phyloP scores from a whole-genome alignment of 2,113 vertebrate species.

The Tursiops truncatus region DNA sequence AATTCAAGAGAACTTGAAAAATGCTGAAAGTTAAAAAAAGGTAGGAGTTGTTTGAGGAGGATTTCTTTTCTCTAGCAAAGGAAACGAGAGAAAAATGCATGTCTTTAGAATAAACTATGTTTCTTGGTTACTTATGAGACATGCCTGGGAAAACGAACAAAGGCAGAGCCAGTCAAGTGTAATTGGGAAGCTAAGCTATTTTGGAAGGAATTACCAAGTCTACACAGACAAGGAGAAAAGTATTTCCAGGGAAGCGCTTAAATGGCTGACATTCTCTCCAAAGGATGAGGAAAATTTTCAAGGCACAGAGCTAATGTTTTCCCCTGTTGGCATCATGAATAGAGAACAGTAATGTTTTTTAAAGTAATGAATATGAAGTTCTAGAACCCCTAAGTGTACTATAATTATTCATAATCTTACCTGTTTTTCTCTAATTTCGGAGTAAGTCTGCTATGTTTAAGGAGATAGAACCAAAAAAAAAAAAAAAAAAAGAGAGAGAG shows the following conservation, averaged over 20 bases:
- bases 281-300: neutral
- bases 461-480: neutral
- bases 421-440: neutral
- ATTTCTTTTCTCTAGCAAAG: constrained; percentile 33
- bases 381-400: neutral
- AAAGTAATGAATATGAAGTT: neutral
- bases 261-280: neutral
- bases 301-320: neutral
- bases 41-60: neutral
- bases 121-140: constrained; percentile 15
- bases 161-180: neutral
- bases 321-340: neutral
- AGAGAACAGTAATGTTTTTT: neutral
- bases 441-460: neutral
- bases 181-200: neutral
- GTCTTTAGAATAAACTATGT: constrained; percentile 39
- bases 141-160: neutral
- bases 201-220: neutral
- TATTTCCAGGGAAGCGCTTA: neutral
- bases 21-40: neutral
- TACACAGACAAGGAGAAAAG: neutral
- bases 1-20: constrained; percentile 37
- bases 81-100: neutral
- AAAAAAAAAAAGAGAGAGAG: no score
- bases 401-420: neutral